Base-by-base conservation (phyloP, 2,888 invertebrate species). In the Troides helena region DNA sequence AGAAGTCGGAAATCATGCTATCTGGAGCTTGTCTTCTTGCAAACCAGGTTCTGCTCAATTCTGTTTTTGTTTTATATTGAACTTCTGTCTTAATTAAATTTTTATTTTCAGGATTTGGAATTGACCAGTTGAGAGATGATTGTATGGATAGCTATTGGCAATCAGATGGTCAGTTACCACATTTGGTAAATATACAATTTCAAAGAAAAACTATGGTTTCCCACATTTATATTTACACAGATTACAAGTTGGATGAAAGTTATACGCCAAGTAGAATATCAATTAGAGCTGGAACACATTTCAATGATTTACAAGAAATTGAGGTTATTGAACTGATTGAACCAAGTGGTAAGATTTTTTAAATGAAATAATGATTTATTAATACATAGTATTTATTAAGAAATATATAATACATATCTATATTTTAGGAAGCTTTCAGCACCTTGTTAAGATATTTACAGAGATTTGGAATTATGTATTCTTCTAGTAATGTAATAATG, bases 71-170 rank as follows among this genome's bases (percentile, higher is more conserved):
- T 17, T 14, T 1, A 18, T 50, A 18, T 50, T 14, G 50, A 0
- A 18, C 14, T 50, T 17, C 50, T 14, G 4, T 17, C 50, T 18
- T 50, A 50, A 50, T 50, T 2, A 21, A 21, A 30, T 57, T 50
- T 50, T 39, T 14, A 61, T 66, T 74, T 84, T 12, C 78, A 97
- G 99, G 99, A 61, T 99, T 99, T 93, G 99, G 99, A 4, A 99
- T 99, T 6, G 98, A 99, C 82, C 99, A 99, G 83, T 88, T 99
- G 59, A 93, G 99, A 74, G 99, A 99, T 87, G 98, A 98, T 83
- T 97, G 97, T 73, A 96, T 97, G 88, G 99, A 99, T 77, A 98
- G 99, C 4, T 99, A 99, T 86, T 99, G 99, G 99, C 99, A 99
- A 86, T 99, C 99, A 0, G 99, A 99, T 88, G 99, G 99, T 0